Base-by-base conservation (phyloP, 2,888 invertebrate genomes). In the Trypoxylon attenuatum region DNA sequence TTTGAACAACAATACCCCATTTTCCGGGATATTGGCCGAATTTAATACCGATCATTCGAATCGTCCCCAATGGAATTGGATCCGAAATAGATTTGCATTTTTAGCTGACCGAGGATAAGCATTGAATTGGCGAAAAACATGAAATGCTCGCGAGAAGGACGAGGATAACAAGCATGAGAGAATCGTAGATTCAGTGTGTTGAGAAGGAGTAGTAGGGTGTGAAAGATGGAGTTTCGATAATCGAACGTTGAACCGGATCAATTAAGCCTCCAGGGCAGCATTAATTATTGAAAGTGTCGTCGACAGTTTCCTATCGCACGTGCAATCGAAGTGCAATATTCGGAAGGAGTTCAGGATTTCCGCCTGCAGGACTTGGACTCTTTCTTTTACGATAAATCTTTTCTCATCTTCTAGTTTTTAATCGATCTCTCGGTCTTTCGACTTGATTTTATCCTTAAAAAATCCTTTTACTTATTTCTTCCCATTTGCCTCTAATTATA, bases 211-310 rank as follows among this genome's bases (percentile, higher is more conserved):
- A 29, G 8, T 10, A 49, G 47, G 50, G 41, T 50, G 62, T 71
- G 77, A 78, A 74, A 78, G 76, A 76, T 78, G 66, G 67, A 49
- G 38, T 67, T 63, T 68, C 76, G 78, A 79, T 79, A 79, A 79
- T 79, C 77, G 78, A 76, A 78, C 67, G 54, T 62, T 64, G 71
- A 75, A 77, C 71, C 71, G 73, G 75, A 77, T 76, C 79, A 78
- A 79, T 79, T 79, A 78, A 77, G 57, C 64, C 69, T 57, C 42
- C 52, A 50, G 59, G 64, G 53, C 49, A 63, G 55, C 76, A 76
- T 79, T 74, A 79, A 79, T 78, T 76, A 77, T 78, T 54, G 59
- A 70, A 71, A 62, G 61, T 78, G 78, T 77, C 77, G 70, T 68
- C 70, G 77, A 73, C 77, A 69, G 69, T 76, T 69, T 67, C 72